phyloP scores from a whole-genome alignment of 2,113 vertebrate species.

The Leptobrachium leishanense region DNA sequence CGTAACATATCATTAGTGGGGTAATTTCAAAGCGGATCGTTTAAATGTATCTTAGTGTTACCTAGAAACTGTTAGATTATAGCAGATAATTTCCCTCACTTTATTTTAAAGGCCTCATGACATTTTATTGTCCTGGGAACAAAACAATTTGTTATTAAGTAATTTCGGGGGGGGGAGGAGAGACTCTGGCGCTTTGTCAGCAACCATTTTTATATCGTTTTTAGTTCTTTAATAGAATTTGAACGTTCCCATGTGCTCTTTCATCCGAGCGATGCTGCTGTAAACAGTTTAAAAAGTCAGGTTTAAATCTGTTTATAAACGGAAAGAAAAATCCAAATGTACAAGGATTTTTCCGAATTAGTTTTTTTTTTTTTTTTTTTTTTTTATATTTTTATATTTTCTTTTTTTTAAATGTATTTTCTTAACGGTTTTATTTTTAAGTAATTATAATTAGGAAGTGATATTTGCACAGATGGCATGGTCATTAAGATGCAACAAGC shows the following conservation, averaged over 20 bases:
- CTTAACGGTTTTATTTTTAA: no score
- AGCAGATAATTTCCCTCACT: slow-evolving; percentile 39
- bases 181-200: not conserved
- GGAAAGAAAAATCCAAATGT: not conserved
- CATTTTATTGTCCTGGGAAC: slow-evolving; percentile 5
- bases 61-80: slow-evolving; percentile 27
- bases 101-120: not conserved
- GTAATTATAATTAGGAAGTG: not conserved
- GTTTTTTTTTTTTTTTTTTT: not conserved
- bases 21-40: slow-evolving; percentile 52
- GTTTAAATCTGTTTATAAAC: no score
- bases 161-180: not conserved
- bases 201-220: not conserved
- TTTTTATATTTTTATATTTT: not conserved
- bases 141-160: slow-evolving; percentile 12
- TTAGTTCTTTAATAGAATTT: no score
- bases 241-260: no score
- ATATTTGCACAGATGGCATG: not conserved
- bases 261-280: no score
- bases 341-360: not conserved
- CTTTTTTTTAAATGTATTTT: not conserved
- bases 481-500: not conserved
- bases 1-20: slow-evolving; percentile 54
- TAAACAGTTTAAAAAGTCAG: no score
- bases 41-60: slow-evolving; percentile 53